Evolutionary conservation across 2,888 invertebrate species (phyloP), one percentile per base, ranked within the genome.

Genomic region (Amblyjoppa proteus): DNA sequence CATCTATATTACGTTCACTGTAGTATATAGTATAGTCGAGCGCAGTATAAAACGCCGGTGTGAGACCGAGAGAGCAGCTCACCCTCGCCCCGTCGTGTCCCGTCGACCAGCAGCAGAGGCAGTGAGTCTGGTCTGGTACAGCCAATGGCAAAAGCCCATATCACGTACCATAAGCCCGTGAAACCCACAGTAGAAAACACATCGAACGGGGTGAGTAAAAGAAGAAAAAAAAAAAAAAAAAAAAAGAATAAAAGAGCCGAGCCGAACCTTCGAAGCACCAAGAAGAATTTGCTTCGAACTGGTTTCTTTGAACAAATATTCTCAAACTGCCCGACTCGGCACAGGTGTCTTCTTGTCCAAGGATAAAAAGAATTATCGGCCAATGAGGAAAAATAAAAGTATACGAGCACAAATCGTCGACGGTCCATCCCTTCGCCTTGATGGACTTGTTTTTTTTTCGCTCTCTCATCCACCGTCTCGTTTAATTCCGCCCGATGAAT

Each of bases 101-200:
- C 78, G 73, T 77, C 77, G 74, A 80, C 86, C 85, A 75, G 85
- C 81, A 56, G 61, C 31, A 61, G 61, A 41, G 56, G 79, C 80
- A 83, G 79, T 73, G 78, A 83, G 88, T 88, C 88, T 87, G 87
- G 87, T 86, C 82, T 73, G 83, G 86, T 88, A 87, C 87, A 88
- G 77, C 77, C 86, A 74, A 25, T 41, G 64, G 74, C 79, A 87
- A 87, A 87, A 88, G 66, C 77, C 75, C 70, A 49, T 68, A 69
- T 16, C 13, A 53, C 61, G 45, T 31, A 16, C 34, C 58, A 56
- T 56, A 56, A 66, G 38, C 25, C 34, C 58, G 51, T 38, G 49
- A 68, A 74, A 61, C 25, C 38, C 75, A 66, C 56, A 75, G 45
- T 49, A 58, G 61, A 81, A 68, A 68, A 80, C 53, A 68, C 56